Base-by-base conservation (phyloP, 2,888 invertebrate species). In the Agrotis exclamationis region DNA sequence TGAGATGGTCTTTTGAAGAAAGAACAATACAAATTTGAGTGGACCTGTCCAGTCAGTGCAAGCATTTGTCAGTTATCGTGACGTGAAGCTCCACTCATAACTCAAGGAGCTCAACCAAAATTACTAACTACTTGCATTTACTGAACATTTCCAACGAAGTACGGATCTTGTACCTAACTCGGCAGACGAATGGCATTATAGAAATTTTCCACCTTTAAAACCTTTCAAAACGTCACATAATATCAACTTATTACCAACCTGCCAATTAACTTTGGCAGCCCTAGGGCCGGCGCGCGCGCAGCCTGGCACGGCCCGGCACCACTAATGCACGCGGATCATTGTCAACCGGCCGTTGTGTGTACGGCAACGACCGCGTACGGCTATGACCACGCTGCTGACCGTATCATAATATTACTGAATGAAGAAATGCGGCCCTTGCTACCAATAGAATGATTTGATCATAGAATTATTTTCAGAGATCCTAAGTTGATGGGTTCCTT, bases 261-360 rank as follows among this genome's bases (percentile, higher is more conserved):
- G 47, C 24, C 44, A 65, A 33, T 33, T 13, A 22, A 20, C 1
- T 51, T 39, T 33, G 83, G 66, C 80, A 81, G 78, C 79, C 83
- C 83, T 84, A 85, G n/a, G 11, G 24, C n/a, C 66, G 84, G 87
- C 88, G 87, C 88, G 80, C 81, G 87, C 83, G 87, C 86, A 76
- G 79, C 48, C 85, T 85, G 80, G 80, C 80, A 82, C 86, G 79
- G 82, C 85, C 84, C 87, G 84, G 84, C 78, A 86, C 85, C 80
- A 79, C 71, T 79, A 82, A 79, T 83, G 85, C 87, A 85, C 76
- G 78, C 83, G 82, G 78, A 78, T 77, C 78, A 78, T 86, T 83
- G 85, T 79, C 82, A 71, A 69, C 62, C 65, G 62, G 24, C 77
- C 80, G 80, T 84, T 84, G 83, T 84, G 74, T 76, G 66, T 57